These are phyloP conservation scores for Seira sanloemensis DNA, from an alignment of 2,888 invertebrate species.

Conservation along the genomic window DNA sequence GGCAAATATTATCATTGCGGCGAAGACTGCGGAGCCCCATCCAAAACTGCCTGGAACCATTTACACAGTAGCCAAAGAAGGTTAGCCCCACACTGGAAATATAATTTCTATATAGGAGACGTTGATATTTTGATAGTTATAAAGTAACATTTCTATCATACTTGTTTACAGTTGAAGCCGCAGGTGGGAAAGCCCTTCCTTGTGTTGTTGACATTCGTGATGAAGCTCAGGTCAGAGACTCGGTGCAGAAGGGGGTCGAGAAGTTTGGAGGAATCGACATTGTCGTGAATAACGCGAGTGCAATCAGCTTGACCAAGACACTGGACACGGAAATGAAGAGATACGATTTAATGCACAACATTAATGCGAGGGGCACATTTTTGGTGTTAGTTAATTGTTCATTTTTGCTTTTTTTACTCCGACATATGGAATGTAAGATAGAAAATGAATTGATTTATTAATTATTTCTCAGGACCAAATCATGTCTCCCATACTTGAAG, in stretches of 20 bases:
- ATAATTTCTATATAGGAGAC: background rate
- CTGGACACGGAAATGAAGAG: conserved; percentile 87
- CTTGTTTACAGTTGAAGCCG: conserved; percentile 83
- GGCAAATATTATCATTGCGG: conserved; percentile 93
- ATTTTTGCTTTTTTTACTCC: no score
- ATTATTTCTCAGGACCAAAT: conserved; percentile 85
- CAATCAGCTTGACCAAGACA: conserved; percentile 91
- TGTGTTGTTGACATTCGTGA: conserved; percentile 92
- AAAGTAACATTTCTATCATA: background rate
- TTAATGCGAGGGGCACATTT: conserved; percentile 96
- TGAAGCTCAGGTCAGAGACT: conserved; percentile 84
- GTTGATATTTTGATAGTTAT: background rate
- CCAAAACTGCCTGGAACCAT: conserved; percentile 95
- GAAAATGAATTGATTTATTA: background rate
- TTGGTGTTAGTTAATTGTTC: conserved; percentile 90
- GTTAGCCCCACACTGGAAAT: conserved; percentile 79
- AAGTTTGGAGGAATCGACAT: conserved; percentile 98
- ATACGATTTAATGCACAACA: conserved; percentile 96
- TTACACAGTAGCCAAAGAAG: conserved; percentile 92
- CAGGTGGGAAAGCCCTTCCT: conserved; percentile 90
- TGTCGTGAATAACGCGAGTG: conserved; percentile 96
- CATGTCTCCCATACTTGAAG: conserved; percentile 90
- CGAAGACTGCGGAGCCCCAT: conserved; percentile 93
- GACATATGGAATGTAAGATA: no score
- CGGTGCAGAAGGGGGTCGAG: conserved; percentile 85